Evolutionary conservation across 2,797 vertebrate species (phyloP).

Genomic region (Cyclura pinguis): DNA sequence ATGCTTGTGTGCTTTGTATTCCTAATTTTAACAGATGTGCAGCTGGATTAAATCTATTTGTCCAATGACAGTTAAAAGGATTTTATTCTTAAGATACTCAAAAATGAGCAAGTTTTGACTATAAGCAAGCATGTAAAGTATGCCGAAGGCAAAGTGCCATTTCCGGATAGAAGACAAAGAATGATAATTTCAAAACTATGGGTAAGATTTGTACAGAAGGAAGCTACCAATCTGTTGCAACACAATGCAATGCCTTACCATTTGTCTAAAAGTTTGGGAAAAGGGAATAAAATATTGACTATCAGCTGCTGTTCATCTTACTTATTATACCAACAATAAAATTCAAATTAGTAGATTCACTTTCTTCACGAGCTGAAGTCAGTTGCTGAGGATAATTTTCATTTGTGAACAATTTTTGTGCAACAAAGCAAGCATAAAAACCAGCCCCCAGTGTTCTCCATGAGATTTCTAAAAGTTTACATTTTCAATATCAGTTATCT

Average conservation of each 20-base stretch:
- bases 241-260: neutral
- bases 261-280: neutral
- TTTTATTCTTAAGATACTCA: neutral
- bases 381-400: neutral
- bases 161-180: neutral
- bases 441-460: neutral
- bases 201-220: neutral
- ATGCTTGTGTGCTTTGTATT: neutral
- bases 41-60: slow-evolving; percentile 14
- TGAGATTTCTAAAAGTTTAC: neutral
- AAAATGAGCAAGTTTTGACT: neutral
- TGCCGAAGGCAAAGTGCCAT: neutral
- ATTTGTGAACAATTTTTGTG: neutral
- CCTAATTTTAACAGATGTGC: neutral
- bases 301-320: neutral
- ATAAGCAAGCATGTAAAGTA: neutral
- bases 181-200: neutral
- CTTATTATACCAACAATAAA: neutral
- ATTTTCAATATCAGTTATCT: neutral
- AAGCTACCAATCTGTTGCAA: neutral
- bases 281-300: neutral
- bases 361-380: neutral
- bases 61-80: neutral
- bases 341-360: neutral
- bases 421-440: no score